phyloP scores from a whole-genome alignment of 2,113 vertebrate species.

The Uria lomvia region DNA sequence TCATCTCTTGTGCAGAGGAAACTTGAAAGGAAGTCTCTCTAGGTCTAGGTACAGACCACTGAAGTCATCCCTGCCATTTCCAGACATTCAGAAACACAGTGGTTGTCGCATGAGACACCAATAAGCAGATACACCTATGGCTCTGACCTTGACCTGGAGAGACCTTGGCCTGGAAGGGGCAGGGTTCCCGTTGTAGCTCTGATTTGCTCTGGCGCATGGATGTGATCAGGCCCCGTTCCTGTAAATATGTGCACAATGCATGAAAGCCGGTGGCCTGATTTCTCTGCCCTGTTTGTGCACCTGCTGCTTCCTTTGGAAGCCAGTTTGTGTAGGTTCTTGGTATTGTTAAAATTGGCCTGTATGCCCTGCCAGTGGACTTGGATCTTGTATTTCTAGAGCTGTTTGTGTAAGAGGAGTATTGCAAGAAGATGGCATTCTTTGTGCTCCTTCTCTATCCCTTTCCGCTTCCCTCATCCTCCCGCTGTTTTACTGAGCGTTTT shows the following conservation, averaged over 20 bases:
- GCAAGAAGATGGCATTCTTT: background rate
- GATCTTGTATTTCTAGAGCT: background rate
- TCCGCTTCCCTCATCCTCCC: background rate
- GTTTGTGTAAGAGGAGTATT: background rate
- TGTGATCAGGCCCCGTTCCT: background rate
- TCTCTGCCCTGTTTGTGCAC: background rate
- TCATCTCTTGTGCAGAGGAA: background rate
- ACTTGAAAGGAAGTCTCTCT: background rate
- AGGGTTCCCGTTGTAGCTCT: background rate
- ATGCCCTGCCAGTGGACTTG: background rate
- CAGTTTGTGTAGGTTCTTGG: rapidly evolving
- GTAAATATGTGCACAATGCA: rapidly evolving
- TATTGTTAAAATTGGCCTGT: background rate
- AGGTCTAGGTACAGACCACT: background rate
- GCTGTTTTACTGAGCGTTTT: background rate
- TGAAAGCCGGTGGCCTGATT: background rate
- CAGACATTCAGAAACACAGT: background rate
- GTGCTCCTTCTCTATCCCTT: background rate
- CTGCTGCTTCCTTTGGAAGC: background rate
- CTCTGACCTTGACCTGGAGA: background rate
- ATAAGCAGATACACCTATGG: rapidly evolving
- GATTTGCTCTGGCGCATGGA: no score
- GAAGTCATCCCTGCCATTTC: background rate
- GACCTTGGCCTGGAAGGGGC: background rate
- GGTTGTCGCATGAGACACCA: background rate